Conservation (phyloP, 2,888 invertebrate species). For the Caenorhabditis japonica region DNA sequence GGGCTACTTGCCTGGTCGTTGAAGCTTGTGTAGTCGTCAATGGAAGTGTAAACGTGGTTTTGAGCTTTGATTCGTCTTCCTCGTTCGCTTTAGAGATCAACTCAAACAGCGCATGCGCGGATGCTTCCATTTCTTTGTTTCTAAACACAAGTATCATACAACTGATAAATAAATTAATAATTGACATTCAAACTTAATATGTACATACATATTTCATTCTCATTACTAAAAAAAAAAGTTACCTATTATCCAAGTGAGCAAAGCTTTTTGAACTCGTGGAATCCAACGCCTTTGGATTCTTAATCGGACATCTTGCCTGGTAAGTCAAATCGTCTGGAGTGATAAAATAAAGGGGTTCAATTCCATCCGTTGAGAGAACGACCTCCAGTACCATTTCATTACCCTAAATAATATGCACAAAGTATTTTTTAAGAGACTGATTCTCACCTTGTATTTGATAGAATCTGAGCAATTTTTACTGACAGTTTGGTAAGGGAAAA, state of each 20-base stretch:
- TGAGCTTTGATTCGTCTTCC: constrained; percentile 15
- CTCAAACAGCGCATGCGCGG: constrained; percentile 67
- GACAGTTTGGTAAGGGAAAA: constrained; percentile 75
- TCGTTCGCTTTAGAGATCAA: constrained; percentile 57
- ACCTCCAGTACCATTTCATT: constrained; percentile 76
- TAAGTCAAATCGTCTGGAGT: constrained; percentile 77
- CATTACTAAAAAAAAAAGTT: constrained; percentile 1
- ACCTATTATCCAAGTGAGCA: constrained; percentile 42
- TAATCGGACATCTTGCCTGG: constrained; percentile 72
- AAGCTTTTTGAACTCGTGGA: constrained; percentile 24
- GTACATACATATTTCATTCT: too few relatives aligned
- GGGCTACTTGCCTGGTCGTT: constrained; percentile 30
- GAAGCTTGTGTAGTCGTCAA: constrained; percentile 23
- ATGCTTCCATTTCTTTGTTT: constrained; percentile 64
- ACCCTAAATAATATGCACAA: constrained; percentile 62
- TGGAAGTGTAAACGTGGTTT: constrained; percentile 35
- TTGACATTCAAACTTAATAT: too few relatives aligned
- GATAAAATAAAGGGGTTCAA: constrained; percentile 77
- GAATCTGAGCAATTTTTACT: constrained; percentile 76
- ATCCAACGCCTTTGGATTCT: constrained; percentile 21
- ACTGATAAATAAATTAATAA: neutral
- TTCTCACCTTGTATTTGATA: constrained; percentile 71
- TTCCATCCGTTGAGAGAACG: constrained; percentile 77
- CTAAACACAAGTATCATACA: constrained; percentile 32
- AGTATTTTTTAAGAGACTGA: neutral